Conservation (phyloP, 2,888 invertebrate genomes). For the Tipula confusa region DNA sequence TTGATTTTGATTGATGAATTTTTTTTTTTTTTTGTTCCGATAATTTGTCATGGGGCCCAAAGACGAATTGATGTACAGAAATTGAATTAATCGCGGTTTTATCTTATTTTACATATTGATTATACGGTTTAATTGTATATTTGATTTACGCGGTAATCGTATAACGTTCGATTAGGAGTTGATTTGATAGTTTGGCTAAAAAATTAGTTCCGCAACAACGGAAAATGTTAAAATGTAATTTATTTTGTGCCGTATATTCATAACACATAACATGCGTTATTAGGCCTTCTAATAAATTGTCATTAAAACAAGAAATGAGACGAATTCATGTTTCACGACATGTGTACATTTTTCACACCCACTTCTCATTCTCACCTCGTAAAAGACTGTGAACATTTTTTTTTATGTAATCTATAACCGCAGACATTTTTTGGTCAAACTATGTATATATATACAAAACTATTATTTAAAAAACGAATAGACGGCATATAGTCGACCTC, state of each 20-base stretch:
- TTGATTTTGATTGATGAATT: neutral
- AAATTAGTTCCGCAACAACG: neutral
- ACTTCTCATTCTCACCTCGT: constrained; percentile 25
- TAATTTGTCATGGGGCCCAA: neutral
- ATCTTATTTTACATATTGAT: neutral
- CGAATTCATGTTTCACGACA: neutral
- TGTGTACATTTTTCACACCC: neutral
- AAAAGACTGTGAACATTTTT: neutral
- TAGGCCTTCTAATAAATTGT: neutral
- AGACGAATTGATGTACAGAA: neutral
- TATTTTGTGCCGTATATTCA: neutral
- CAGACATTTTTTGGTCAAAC: neutral
- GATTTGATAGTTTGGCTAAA: too few relatives aligned
- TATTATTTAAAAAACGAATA: neutral
- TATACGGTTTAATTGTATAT: neutral
- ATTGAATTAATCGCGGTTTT: neutral
- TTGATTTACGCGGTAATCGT: neutral
- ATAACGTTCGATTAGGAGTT: too few relatives aligned
- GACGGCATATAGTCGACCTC: neutral
- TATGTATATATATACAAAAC: neutral
- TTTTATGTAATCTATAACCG: neutral
- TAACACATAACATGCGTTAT: too few relatives aligned
- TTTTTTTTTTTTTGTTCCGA: neutral
- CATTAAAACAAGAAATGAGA: neutral
- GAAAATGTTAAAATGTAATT: too few relatives aligned